Conservation (phyloP, 1,140 invertebrate species). For the Drosophila orena region DNA sequence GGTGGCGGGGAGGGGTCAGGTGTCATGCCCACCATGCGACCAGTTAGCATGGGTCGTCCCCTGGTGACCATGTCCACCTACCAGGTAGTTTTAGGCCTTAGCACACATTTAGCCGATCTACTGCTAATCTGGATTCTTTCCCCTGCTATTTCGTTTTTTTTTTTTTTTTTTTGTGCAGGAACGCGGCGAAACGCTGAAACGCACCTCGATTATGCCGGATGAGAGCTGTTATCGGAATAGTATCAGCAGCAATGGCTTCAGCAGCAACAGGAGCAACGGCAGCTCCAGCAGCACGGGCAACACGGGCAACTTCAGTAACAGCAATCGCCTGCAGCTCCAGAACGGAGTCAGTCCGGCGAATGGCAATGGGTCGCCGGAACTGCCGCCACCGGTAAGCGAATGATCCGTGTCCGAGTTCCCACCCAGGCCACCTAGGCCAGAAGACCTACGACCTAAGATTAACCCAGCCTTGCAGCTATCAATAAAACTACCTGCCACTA, state of each 20-base stretch:
- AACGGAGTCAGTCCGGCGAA: slow-evolving; percentile 40
- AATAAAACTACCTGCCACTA: slow-evolving; percentile 3
- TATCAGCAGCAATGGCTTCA: slow-evolving; percentile 30
- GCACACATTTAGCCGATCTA: neutral
- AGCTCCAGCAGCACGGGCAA: slow-evolving; percentile 22
- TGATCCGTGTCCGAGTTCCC: slow-evolving; percentile 8
- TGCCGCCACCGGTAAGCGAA: slow-evolving; percentile 87
- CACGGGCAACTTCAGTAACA: slow-evolving; percentile 20
- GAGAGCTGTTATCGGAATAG: slow-evolving; percentile 76
- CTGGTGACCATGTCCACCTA: slow-evolving; percentile 72
- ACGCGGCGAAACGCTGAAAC: slow-evolving; percentile 73
- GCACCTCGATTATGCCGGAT: slow-evolving; percentile 77
- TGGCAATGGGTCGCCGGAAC: slow-evolving; percentile 49
- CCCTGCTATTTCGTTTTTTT: neutral
- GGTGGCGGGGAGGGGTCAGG: slow-evolving; percentile 12
- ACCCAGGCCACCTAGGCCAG: neutral
- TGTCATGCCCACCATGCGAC: slow-evolving; percentile 71
- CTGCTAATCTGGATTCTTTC: slow-evolving; percentile 2
- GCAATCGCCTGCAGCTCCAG: slow-evolving; percentile 49
- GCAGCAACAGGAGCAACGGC: slow-evolving; percentile 24
- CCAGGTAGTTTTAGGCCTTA: slow-evolving; percentile 23
- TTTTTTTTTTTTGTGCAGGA: slow-evolving; percentile 35
- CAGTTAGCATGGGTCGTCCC: slow-evolving; percentile 62
- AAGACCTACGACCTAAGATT: neutral
- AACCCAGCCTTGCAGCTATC: neutral